Percentiles rank a stretch among this genome's conserved stretches.
Evolutionary conservation across 2,113 vertebrate genomes (phyloP).

Genomic region (Callaeas wilsoni): DNA sequence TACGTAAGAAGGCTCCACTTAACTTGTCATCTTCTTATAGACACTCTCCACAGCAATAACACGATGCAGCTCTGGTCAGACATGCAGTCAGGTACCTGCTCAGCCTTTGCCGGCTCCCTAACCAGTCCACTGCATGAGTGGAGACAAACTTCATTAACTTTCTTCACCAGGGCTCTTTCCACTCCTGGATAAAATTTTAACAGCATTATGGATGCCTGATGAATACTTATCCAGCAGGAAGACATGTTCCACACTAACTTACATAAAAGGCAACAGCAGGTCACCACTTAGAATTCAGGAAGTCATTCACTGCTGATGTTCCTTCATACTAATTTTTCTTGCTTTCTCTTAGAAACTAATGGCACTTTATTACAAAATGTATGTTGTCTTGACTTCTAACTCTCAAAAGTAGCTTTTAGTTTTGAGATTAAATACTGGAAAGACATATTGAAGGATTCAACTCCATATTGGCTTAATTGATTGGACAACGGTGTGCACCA

Average conservation of each 20-base stretch:
- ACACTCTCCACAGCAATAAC: not conserved
- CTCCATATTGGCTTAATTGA: not conserved
- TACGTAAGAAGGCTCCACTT: not conserved
- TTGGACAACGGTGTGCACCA: not conserved
- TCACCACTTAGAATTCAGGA: not conserved
- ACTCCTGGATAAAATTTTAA: not conserved
- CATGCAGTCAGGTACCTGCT: not conserved
- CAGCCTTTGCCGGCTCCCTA: not conserved
- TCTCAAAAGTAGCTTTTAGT: not conserved
- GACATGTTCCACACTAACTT: not conserved
- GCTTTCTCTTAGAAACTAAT: not conserved
- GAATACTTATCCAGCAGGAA: not conserved
- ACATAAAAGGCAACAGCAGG: not conserved
- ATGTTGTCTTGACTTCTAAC: not conserved
- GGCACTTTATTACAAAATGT: not conserved
- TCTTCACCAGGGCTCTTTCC: not conserved
- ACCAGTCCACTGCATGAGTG: not conserved
- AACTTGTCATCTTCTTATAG: no score
- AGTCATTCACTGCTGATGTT: not conserved
- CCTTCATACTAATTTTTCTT: not conserved
- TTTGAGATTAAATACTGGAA: not conserved
- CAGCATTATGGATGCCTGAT: not conserved
- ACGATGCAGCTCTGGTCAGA: not conserved
- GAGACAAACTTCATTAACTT: not conserved
- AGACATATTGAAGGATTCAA: not conserved